A percentile compares a stretch with the other conserved stretches of the same genome.
Conservation (phyloP, 1,140 invertebrate species). For the Drosophila saltans region DNA sequence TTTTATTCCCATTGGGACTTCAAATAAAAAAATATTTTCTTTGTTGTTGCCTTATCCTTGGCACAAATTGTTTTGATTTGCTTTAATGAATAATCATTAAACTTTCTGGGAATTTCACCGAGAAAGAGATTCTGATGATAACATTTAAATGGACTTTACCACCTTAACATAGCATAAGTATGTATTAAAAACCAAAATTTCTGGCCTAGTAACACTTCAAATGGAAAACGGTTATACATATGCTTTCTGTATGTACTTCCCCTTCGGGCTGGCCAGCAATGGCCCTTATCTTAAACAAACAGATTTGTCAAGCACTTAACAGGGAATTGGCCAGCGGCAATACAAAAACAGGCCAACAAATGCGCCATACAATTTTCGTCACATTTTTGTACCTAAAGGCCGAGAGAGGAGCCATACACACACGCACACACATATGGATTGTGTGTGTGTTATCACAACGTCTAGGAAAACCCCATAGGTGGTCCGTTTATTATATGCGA, state of each 20-base stretch:
- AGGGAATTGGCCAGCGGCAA: not conserved
- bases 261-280: not conserved
- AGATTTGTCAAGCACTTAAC: slow-evolving; percentile 3
- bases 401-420: not conserved
- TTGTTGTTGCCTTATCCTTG: too few species aligned
- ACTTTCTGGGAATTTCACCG: slow-evolving; percentile 49
- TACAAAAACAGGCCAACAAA: not conserved
- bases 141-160: slow-evolving; percentile 23
- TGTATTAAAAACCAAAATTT: not conserved
- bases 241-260: slow-evolving; percentile 12
- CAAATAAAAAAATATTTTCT: too few species aligned
- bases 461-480: slow-evolving; percentile 66
- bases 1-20: too few species aligned
- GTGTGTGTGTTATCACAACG: slow-evolving; percentile 22
- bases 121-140: not conserved
- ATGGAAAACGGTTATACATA: not conserved
- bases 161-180: not conserved
- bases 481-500: slow-evolving; percentile 64
- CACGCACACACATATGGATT: not conserved
- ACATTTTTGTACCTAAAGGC: slow-evolving; percentile 7
- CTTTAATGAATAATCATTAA: too few species aligned
- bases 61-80: too few species aligned
- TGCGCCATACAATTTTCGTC: slow-evolving; percentile 9
- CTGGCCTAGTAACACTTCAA: not conserved
- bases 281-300: slow-evolving; percentile 1